phyloP scores from a whole-genome alignment of 37 sponge, comb jelly and placozoan genomes.

The Ephydatia muelleri region DNA sequence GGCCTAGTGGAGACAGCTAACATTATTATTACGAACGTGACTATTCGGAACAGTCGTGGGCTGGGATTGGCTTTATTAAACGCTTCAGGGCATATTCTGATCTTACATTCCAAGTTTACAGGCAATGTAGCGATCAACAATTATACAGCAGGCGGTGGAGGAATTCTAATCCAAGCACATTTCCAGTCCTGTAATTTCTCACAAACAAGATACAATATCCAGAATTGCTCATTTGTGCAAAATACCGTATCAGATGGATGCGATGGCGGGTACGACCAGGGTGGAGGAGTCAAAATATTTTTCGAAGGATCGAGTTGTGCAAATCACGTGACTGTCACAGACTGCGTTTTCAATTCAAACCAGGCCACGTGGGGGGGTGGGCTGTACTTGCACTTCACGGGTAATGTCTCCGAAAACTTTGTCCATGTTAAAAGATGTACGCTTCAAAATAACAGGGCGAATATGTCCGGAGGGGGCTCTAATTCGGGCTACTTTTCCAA shows the following conservation, averaged over 20 bases:
- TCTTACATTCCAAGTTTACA: background rate
- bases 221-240: background rate
- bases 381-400: background rate
- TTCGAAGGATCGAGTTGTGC: background rate
- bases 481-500: background rate
- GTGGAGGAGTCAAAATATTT: background rate
- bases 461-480: background rate
- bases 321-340: background rate
- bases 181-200: background rate
- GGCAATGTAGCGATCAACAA: background rate
- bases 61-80: background rate
- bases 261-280: background rate
- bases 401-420: background rate
- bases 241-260: background rate
- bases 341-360: background rate
- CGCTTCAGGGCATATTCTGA: background rate
- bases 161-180: background rate
- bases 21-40: background rate
- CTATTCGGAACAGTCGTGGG: background rate
- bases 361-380: background rate
- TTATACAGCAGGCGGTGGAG: background rate
- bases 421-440: background rate
- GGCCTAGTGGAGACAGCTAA: background rate
- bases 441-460: background rate
- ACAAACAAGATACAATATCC: background rate